These are phyloP conservation scores for Melanostoma mellinum DNA, from an alignment of 2,888 invertebrate genomes.

Conservation along the genomic window DNA sequence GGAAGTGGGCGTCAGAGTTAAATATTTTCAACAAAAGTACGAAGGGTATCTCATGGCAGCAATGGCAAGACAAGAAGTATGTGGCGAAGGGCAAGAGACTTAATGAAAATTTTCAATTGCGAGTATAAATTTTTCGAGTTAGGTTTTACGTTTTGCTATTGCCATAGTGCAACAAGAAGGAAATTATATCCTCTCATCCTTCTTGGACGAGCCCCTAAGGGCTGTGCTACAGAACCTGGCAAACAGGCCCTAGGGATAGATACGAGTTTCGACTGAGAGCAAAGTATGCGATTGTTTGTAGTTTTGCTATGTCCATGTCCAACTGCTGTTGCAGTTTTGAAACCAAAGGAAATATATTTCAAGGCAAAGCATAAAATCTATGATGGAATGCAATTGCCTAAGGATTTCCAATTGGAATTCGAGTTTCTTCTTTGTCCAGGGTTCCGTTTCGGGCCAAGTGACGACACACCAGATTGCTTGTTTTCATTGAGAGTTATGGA, in stretches of 20 bases:
- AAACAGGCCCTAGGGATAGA: conserved; percentile 46
- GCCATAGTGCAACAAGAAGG: conserved; percentile 38
- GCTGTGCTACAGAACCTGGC: conserved; percentile 23
- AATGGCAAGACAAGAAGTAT: conserved; percentile 9
- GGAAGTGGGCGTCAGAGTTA: conserved; percentile 54
- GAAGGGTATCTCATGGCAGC: conserved; percentile 38
- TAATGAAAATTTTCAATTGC: conserved; percentile 72
- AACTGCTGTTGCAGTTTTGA: conserved; percentile 37
- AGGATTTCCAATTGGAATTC: conserved; percentile 56
- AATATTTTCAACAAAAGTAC: conserved; percentile 57
- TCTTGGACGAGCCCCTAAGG: not conserved
- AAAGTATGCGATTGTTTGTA: conserved; percentile 24
- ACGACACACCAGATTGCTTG: conserved; percentile 14
- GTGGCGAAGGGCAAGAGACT: conserved; percentile 63
- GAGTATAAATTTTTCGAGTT: conserved; percentile 68
- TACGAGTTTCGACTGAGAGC: not conserved
- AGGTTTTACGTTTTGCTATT: conserved; percentile 34
- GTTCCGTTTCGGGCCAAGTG: not conserved
- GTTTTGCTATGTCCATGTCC: conserved; percentile 13
- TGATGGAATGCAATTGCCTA: conserved; percentile 66
- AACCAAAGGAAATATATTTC: conserved; percentile 56
- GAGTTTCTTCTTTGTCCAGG: conserved; percentile 25
- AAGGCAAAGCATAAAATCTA: conserved; percentile 61
- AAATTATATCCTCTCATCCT: conserved; percentile 17
- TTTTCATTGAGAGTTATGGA: conserved; percentile 31